Base-by-base conservation (phyloP, 2,888 invertebrate genomes). In the Thalpophila matura region DNA sequence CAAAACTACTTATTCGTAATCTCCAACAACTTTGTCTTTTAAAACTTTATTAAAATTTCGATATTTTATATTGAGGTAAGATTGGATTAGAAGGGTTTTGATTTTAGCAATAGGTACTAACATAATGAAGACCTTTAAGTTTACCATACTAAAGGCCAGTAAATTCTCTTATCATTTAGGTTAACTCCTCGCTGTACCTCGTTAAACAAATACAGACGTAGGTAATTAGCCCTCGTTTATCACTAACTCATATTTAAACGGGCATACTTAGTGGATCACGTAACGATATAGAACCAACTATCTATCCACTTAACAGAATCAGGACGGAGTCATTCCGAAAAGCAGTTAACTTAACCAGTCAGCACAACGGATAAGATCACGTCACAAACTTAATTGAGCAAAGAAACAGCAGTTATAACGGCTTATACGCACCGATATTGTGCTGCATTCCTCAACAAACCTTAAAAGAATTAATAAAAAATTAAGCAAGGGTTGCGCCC, bases 401-500 rank as follows among this genome's bases (percentile, higher is more conserved):
- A 74, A 74, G 79, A 77, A 69, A 67, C 62, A 63, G 63, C 55
- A 69, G 61, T 64, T 73, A 76, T 81, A 83, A 84, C 81, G 77
- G 75, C 16, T 20, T 35, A 55, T 49, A 60, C 42, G 58, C 61
- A 18, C 40, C 26, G 38, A 74, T 45, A 70, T 46, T 59, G 33
- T 42, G 58, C 71, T 65, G 79, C 83, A 86, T 86, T 84, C 86
- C 80, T 66, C 55, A 60, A 70, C 55, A 50, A 74, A 77, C 55
- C 59, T 74, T 58, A 79, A 72, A 77, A 74, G 54, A 73, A 74
- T 67, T 73, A 77, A 71, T 67, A 73, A 70, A 67, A n/a, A 60
- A 62, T 18, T 51, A 75, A 79, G 61, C 77, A 78, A 82, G 89
- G 89, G 90, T 88, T 92, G 93, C 92, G 92, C 88, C 67, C 79